Conservation (phyloP, 2,113 vertebrate species). For the Murina feae region DNA sequence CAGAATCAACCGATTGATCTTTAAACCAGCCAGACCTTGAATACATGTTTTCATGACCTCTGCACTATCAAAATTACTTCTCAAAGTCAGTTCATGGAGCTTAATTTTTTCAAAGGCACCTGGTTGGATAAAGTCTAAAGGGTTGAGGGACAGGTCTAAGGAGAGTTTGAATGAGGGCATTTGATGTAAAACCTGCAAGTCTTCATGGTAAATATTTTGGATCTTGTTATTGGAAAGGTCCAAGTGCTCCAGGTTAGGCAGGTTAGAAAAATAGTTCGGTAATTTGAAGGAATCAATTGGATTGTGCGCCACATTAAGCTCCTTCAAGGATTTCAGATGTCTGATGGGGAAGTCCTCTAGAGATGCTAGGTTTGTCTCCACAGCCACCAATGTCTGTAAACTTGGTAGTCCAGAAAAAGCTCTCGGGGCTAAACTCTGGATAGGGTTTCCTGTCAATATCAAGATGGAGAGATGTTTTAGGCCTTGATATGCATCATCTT, state of each 20-base stretch:
- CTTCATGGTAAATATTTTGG: constrained; percentile 67
- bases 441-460: constrained; percentile 82
- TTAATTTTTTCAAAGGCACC: constrained; percentile 75
- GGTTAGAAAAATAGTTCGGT: constrained; percentile 75
- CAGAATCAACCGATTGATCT: constrained; percentile 71
- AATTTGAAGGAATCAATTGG: constrained; percentile 76
- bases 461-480: constrained; percentile 78
- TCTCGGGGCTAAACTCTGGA: constrained; percentile 64
- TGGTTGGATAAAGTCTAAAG: constrained; percentile 78
- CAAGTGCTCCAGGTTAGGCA: constrained; percentile 72
- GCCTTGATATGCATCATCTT: constrained; percentile 77
- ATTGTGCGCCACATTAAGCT: constrained; percentile 82
- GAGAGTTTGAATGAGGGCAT: constrained; percentile 73
- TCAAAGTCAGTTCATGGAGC: constrained; percentile 77
- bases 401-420: constrained; percentile 75
- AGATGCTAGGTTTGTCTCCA: constrained; percentile 73
- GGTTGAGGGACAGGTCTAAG: constrained; percentile 81
- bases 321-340: constrained; percentile 75
- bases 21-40: constrained; percentile 77
- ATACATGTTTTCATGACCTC: constrained; percentile 69
- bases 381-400: constrained; percentile 77
- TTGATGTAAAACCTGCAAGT: constrained; percentile 73
- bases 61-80: constrained; percentile 75
- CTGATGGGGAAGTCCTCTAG: constrained; percentile 78
- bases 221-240: constrained; percentile 80